A percentile compares a stretch with the other conserved stretches of the same genome.
phyloP scores from a whole-genome alignment of 1,140 invertebrate genomes.

The Plectrocnemia conspersa region DNA sequence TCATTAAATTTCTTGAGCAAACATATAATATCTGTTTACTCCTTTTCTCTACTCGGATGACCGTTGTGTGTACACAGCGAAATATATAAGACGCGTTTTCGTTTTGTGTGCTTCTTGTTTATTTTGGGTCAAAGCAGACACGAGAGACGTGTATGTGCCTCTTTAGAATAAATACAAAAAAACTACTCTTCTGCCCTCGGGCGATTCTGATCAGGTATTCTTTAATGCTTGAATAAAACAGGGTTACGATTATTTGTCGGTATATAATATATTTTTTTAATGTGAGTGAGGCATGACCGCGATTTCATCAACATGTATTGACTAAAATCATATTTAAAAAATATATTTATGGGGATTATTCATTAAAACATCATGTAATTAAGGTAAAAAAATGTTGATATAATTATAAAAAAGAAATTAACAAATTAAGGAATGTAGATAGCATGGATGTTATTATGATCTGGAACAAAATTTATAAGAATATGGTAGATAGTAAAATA shows the following conservation, averaged over 20 bases:
- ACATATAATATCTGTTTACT: background rate
- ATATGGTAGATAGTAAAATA: too few species aligned
- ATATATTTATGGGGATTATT: too few species aligned
- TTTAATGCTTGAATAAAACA: background rate
- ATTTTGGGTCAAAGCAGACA: constrained; percentile 21
- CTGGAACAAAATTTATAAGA: too few species aligned
- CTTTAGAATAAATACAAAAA: constrained; percentile 6
- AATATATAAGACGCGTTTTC: background rate
- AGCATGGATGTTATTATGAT: too few species aligned
- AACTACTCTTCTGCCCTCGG: constrained; percentile 8
- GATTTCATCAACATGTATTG: too few species aligned
- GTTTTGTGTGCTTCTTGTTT: constrained; percentile 14
- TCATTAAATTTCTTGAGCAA: constrained; percentile 1
- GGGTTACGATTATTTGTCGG: constrained; percentile 1
- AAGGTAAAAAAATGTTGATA: too few species aligned
- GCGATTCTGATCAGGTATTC: constrained; percentile 16
- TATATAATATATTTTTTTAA: too few species aligned
- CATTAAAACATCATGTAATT: too few species aligned
- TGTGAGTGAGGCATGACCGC: too few species aligned
- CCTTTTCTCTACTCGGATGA: background rate
- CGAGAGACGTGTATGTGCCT: background rate
- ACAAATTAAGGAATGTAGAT: too few species aligned
- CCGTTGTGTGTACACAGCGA: background rate
- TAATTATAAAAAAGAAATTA: too few species aligned
- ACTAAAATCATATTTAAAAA: too few species aligned